phyloP scores from a whole-genome alignment of 2,888 invertebrate genomes.

The Gisinianus flammeolus region DNA sequence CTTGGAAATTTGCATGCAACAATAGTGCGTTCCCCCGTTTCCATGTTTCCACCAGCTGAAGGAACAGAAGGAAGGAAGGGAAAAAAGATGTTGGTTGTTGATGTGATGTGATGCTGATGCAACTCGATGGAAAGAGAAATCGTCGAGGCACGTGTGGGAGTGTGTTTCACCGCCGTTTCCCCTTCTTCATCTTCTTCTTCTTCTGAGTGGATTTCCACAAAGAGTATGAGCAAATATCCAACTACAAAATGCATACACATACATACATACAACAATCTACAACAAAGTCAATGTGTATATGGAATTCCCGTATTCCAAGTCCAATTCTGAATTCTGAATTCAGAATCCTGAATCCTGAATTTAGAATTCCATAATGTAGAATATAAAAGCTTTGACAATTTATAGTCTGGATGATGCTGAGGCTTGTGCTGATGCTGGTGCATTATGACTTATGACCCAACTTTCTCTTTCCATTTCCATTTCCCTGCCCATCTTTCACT shows the following conservation, averaged over 20 bases:
- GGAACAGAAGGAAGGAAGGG: not conserved
- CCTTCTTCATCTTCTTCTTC: not conserved
- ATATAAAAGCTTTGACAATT: too few species aligned
- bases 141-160: conserved; percentile 20
- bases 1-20: conserved; percentile 23
- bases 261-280: not conserved
- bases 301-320: not conserved
- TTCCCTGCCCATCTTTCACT: too few species aligned
- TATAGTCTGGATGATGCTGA: too few species aligned
- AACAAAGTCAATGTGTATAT: not conserved
- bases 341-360: too few species aligned
- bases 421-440: too few species aligned
- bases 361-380: too few species aligned
- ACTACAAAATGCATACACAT: not conserved
- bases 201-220: not conserved
- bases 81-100: not conserved
- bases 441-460: too few species aligned
- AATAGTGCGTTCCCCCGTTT: conserved; percentile 25
- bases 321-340: not conserved
- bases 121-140: conserved; percentile 13
- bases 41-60: too few species aligned
- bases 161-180: not conserved
- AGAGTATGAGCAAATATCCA: not conserved
- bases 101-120: conserved; percentile 19
- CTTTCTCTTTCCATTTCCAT: too few species aligned